phyloP scores from a whole-genome alignment of 1,140 invertebrate genomes.

The Phymorhynchus buccinoides region DNA sequence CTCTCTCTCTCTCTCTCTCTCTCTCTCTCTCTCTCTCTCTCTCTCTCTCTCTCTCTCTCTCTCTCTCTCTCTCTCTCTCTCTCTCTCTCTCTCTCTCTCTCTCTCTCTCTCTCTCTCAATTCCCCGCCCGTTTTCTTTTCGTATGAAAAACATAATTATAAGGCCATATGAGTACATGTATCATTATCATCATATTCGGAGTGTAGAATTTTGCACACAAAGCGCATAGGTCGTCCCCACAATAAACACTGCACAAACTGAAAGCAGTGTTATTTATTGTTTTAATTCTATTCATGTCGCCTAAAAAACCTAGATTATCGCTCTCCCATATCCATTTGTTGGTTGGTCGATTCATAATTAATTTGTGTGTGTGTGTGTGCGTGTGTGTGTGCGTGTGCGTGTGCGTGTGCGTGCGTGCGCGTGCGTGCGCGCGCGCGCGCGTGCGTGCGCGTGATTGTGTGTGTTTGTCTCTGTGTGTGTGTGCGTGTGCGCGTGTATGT shows the following conservation, averaged over 20 bases:
- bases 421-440: conserved; percentile 8
- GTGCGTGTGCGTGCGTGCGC: conserved; percentile 11
- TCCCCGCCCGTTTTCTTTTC: too few relatives aligned
- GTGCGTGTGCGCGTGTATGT: background rate
- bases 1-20: background rate
- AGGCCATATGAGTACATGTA: too few relatives aligned
- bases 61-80: background rate
- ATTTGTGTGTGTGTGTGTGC: background rate
- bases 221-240: too few relatives aligned
- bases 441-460: background rate
- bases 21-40: background rate
- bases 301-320: too few relatives aligned
- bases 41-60: background rate
- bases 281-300: too few relatives aligned
- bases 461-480: background rate
- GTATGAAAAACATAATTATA: too few relatives aligned
- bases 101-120: background rate
- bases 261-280: too few relatives aligned
- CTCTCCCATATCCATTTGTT: too few relatives aligned
- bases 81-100: background rate
- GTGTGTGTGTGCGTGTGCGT: background rate
- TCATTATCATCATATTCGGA: too few relatives aligned
- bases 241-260: too few relatives aligned
- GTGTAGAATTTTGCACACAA: too few relatives aligned
- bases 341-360: too few relatives aligned